Evolutionary conservation across 2,888 invertebrate genomes (phyloP).

Genomic region (Himalopsyche japonica): DNA sequence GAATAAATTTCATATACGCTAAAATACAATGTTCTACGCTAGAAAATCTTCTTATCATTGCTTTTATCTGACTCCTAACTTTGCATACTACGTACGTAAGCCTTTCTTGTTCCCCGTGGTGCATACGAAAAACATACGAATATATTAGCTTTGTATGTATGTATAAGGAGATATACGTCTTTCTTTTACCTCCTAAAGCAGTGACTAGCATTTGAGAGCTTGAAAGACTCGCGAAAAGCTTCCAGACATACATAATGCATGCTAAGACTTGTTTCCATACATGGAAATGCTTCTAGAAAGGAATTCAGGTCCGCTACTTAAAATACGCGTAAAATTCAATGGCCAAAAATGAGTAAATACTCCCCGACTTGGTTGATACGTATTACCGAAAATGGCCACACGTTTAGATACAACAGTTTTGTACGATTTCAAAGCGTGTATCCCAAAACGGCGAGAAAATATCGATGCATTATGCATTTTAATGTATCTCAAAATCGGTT

Average conservation of each 20-base stretch:
- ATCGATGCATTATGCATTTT: no score
- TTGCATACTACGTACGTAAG: neutral
- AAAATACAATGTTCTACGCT: neutral
- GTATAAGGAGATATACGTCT: neutral
- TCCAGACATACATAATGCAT: neutral
- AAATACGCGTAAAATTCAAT: neutral
- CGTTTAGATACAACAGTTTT: no score
- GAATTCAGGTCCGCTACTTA: neutral
- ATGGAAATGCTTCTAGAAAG: neutral
- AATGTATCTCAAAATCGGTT: no score
- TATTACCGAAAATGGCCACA: neutral
- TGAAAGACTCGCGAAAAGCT: neutral
- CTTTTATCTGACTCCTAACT: neutral
- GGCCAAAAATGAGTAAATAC: neutral
- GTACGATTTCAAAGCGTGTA: no score
- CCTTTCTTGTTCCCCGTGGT: neutral
- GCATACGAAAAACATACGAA: neutral
- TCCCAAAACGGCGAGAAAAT: no score
- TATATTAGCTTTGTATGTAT: neutral
- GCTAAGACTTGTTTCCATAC: neutral
- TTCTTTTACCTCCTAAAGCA: neutral
- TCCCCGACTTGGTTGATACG: no score
- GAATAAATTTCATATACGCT: no score
- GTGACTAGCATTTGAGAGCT: neutral
- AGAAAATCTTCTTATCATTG: neutral